Conservation (phyloP, 2,797 vertebrate species). For the Poeciliopsis presidionis region DNA sequence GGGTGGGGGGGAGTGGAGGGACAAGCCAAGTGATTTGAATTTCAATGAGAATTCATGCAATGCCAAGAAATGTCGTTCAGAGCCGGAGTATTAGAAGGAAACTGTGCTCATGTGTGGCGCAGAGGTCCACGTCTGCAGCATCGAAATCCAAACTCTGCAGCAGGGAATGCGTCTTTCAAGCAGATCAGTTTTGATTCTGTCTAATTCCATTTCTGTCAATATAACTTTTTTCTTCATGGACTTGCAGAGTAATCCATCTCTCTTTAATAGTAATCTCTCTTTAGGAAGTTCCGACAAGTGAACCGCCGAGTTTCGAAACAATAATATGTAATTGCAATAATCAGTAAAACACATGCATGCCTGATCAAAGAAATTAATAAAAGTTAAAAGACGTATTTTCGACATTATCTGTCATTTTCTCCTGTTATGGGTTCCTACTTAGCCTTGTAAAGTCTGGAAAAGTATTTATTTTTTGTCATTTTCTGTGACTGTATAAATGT, state of each 20-base stretch:
- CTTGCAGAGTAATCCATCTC: background rate
- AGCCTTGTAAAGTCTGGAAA: background rate
- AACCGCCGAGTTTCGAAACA: background rate
- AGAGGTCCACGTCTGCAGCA: slow-evolving; percentile 21
- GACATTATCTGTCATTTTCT: background rate
- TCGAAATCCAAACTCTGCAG: background rate
- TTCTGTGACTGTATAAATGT: background rate
- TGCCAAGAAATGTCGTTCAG: slow-evolving; percentile 72
- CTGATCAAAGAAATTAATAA: background rate
- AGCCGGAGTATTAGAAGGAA: slow-evolving; percentile 24
- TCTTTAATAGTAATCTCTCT: background rate
- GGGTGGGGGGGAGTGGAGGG: background rate
- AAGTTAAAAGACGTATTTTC: background rate
- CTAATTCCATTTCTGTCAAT: background rate
- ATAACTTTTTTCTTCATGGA: background rate
- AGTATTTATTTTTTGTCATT: background rate
- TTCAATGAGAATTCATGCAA: slow-evolving; percentile 78
- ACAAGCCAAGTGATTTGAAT: slow-evolving; percentile 79
- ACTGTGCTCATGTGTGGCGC: slow-evolving; percentile 42
- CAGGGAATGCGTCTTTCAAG: background rate
- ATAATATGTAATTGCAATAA: background rate
- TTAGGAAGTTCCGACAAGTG: background rate
- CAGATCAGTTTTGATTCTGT: background rate
- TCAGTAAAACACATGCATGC: background rate
- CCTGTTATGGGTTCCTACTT: background rate